Evolutionary conservation across 2,113 vertebrate genomes (phyloP), one percentile per base, ranked within the genome.

Genomic region (Anser brachyrhynchus): DNA sequence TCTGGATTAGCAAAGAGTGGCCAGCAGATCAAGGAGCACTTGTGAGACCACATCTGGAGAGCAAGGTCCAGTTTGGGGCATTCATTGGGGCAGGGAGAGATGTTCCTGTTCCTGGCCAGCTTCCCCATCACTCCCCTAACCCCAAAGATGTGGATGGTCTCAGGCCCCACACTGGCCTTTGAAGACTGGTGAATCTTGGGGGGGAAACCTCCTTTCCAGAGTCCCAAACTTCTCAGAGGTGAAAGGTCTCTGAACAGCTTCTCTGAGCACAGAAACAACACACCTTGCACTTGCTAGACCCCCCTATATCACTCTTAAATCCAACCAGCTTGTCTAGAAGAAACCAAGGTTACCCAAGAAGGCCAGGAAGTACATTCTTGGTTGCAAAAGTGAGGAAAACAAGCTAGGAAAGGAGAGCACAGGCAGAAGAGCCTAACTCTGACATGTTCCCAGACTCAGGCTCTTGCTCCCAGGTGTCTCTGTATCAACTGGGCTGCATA

Each of bases 21-120:
- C 54, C 46, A 12, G 29, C 41, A 37, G 39, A 49, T n/a, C 2
- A 0, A 57, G 35, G 35, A 80, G 16, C 35, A 26, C 55, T 51
- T 37, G 33, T 16, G 49, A 62, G 62, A 44, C 28, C 1, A 0
- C 2, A 0, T 1, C 37, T 43, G 75, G 62, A 69, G 26, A 69
- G 16, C 26, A 57, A 54, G 29, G 43, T 21, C 37, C 73, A 35
- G n/a, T 13, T 29, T 4, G 46, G 46, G 59, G 39, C 33, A 49
- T 49, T 49, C 20, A 49, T 10, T 49, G 46, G 31, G n/a, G 16
- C 52, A n/a, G 33, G 37, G 26, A 43, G 41, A 51, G 25, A 2
- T 43, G 69, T n/a, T 81, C 18, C 29, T 29, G 7, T 17, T 52
- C 43, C 43, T 59, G 51, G 28, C 20, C 65, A 83, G 78, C 1